Conservation (phyloP, 2,888 invertebrate genomes). For the Dryococelus australis region DNA sequence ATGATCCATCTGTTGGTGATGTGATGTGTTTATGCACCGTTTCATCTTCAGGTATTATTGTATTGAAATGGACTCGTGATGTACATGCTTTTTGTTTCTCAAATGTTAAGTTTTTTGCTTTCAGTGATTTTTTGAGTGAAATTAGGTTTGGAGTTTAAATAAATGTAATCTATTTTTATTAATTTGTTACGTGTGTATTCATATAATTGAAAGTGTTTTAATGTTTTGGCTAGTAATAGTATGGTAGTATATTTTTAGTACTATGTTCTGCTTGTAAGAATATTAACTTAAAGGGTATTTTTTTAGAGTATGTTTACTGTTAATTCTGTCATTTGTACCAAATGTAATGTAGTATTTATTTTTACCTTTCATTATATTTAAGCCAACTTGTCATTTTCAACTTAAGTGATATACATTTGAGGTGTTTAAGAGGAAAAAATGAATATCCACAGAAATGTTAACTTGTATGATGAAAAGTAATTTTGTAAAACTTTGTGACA, state of each 20-base stretch:
- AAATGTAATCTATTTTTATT: background rate
- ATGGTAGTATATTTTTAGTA: background rate
- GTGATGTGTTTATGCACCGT: no score
- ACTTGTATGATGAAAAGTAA: no score
- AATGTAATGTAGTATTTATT: background rate
- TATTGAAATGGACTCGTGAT: background rate
- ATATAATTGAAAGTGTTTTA: background rate
- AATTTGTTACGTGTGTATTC: background rate
- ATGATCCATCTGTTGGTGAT: no score
- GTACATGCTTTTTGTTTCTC: background rate
- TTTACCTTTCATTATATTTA: background rate
- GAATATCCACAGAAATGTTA: background rate
- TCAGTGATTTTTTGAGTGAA: background rate
- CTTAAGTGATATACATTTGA: background rate
- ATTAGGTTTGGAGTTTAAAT: background rate
- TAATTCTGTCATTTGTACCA: background rate
- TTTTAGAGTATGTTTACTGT: background rate
- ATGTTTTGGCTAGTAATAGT: background rate
- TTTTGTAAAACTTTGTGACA: no score
- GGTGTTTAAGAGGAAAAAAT: background rate
- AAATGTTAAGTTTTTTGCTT: background rate
- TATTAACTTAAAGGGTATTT: background rate
- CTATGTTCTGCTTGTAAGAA: background rate
- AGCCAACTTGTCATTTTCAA: background rate
- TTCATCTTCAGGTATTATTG: no score